Evolutionary conservation across 2,888 invertebrate species (phyloP).

Genomic region (Drosophila koepferae): DNA sequence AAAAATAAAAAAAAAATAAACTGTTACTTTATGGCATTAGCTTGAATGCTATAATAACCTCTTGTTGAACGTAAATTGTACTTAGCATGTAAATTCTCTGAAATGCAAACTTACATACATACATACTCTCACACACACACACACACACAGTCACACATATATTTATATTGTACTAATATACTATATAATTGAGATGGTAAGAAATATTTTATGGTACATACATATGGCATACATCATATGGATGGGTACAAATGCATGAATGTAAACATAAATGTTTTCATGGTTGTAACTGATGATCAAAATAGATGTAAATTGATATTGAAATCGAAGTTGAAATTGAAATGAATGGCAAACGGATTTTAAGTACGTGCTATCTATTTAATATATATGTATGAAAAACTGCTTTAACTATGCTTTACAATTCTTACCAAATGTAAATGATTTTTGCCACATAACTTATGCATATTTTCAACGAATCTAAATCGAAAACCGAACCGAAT

Average conservation of each 20-base stretch:
- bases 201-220: constrained; percentile 65
- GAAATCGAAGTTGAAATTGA: constrained; percentile 9
- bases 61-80: constrained; percentile 78
- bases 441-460: constrained; percentile 30
- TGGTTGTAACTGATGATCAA: constrained; percentile 84
- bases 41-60: constrained; percentile 70
- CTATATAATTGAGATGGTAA: constrained; percentile 52
- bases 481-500: constrained; percentile 5
- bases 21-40: constrained; percentile 76
- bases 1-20: constrained; percentile 57
- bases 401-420: constrained; percentile 56
- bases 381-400: constrained; percentile 26
- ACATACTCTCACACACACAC: not conserved
- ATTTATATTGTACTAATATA: constrained; percentile 60
- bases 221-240: constrained; percentile 30
- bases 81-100: constrained; percentile 64
- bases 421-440: constrained; percentile 42
- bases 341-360: constrained; percentile 40
- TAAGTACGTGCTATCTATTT: constrained; percentile 56
- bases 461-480: constrained; percentile 52
- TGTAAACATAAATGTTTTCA: constrained; percentile 75
- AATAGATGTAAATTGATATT: constrained; percentile 67
- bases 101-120: constrained; percentile 19
- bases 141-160: constrained; percentile 33
- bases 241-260: constrained; percentile 56